Evolutionary conservation across 2,113 vertebrate genomes (phyloP).

Genomic region (Nycticorax nycticorax): DNA sequence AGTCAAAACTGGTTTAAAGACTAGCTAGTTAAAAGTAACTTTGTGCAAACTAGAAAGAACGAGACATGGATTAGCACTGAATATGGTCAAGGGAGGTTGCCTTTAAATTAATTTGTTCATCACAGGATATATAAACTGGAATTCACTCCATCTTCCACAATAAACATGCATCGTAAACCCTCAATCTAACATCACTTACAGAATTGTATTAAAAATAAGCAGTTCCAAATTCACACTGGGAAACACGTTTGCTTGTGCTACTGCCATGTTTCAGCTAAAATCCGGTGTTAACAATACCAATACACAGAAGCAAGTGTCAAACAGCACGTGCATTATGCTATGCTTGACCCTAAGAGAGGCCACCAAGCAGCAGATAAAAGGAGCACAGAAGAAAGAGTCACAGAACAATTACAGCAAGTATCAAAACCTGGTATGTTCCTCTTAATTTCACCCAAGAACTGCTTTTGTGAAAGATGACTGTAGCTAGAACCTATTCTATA

Average conservation of each 20-base stretch:
- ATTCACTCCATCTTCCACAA: neutral
- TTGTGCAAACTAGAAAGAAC: neutral
- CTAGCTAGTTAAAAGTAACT: neutral
- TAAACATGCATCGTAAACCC: neutral
- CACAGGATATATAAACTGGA: neutral
- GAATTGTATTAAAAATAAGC: neutral
- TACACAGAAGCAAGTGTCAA: neutral
- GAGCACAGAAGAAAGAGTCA: neutral
- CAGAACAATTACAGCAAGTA: neutral
- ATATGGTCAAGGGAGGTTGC: neutral
- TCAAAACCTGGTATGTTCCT: neutral
- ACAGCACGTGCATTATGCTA: neutral
- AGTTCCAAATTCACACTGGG: neutral
- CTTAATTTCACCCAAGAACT: neutral
- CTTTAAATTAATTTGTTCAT: neutral
- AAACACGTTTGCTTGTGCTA: accelerated
- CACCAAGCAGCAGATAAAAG: neutral
- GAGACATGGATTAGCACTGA: neutral
- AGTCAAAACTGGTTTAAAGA: neutral
- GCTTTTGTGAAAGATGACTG: neutral
- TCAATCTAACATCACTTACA: neutral
- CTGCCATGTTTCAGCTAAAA: neutral
- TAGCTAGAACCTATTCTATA: neutral
- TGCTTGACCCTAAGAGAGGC: neutral
- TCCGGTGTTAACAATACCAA: neutral